Conservation (phyloP, 2,888 invertebrate species). For the Oconnorella tubifera region DNA sequence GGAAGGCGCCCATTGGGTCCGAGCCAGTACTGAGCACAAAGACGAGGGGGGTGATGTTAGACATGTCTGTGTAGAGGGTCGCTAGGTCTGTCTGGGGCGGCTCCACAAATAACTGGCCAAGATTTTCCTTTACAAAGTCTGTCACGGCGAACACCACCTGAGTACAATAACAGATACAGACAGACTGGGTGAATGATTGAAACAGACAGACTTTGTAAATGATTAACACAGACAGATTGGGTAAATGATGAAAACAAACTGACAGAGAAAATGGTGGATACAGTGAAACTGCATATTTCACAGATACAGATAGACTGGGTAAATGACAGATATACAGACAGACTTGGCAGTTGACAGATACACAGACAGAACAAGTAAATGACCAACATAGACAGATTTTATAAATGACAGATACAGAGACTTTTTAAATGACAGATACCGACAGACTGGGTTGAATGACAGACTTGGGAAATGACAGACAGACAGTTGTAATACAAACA, state of each 20-base stretch:
- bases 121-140: conserved; percentile 72
- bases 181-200: background rate
- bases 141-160: conserved; percentile 74
- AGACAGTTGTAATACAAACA: too few species aligned
- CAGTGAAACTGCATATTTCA: too few species aligned
- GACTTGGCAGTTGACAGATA: background rate
- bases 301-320: background rate
- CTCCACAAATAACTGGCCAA: conserved; percentile 77
- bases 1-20: conserved; percentile 57
- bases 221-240: too few species aligned
- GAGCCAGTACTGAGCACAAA: conserved; percentile 82
- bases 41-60: conserved; percentile 68
- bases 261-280: too few species aligned
- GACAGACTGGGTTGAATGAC: too few species aligned
- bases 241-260: background rate
- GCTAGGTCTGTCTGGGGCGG: conserved; percentile 69
- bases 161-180: conserved; percentile 8
- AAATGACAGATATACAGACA: background rate
- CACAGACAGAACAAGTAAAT: background rate
- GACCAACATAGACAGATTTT: too few species aligned
- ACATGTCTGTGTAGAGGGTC: conserved; percentile 57
- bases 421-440: too few species aligned
- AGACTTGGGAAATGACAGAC: too few species aligned
- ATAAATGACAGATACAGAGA: too few species aligned
- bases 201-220: background rate